Conservation (phyloP, 2,888 invertebrate species). For the Drosophila melanosoma region DNA sequence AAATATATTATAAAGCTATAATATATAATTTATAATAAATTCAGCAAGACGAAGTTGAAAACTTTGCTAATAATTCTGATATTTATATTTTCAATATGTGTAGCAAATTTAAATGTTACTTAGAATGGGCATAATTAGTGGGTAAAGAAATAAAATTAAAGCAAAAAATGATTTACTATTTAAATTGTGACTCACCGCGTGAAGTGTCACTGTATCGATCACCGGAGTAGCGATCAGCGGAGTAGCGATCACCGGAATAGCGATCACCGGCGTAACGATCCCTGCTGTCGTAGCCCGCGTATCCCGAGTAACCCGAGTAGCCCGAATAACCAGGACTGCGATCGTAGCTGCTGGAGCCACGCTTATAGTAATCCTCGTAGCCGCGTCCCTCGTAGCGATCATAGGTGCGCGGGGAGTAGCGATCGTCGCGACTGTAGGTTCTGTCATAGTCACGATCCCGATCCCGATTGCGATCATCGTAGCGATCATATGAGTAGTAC, state of each 20-base stretch:
- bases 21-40: background rate
- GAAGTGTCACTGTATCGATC: slow-evolving; percentile 76
- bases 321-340: slow-evolving; percentile 58
- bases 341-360: slow-evolving; percentile 62
- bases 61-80: background rate
- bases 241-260: slow-evolving; percentile 76
- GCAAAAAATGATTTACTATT: background rate
- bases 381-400: slow-evolving; percentile 80
- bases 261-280: slow-evolving; percentile 84
- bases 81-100: background rate
- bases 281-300: slow-evolving; percentile 59
- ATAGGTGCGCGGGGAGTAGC: slow-evolving; percentile 69
- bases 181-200: slow-evolving; percentile 42
- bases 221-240: slow-evolving; percentile 71
- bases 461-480: slow-evolving; percentile 79
- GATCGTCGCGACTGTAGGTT: slow-evolving; percentile 78
- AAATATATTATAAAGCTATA: background rate
- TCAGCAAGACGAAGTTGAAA: background rate
- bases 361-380: slow-evolving; percentile 68
- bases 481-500: slow-evolving; percentile 82
- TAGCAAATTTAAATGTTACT: background rate
- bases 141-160: background rate
- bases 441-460: slow-evolving; percentile 76
- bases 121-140: background rate
- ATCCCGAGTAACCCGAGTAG: slow-evolving; percentile 64